phyloP scores from a whole-genome alignment of 2,113 vertebrate genomes.

The Syrmaticus mikado region DNA sequence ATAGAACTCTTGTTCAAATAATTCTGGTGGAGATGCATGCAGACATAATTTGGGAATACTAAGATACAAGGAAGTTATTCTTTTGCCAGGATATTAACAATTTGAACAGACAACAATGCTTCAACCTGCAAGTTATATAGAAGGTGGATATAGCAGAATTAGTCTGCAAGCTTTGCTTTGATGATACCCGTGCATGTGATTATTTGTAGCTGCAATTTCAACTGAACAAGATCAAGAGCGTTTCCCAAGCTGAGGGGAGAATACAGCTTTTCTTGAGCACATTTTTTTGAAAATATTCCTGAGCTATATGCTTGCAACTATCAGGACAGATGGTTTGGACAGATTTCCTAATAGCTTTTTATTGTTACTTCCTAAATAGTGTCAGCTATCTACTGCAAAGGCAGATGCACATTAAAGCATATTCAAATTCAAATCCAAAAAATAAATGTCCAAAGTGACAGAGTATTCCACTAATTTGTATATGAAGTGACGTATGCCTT shows the following conservation, averaged over 20 bases:
- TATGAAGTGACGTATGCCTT: background rate
- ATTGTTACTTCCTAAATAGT: background rate
- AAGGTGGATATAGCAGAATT: background rate
- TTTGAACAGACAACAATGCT: background rate
- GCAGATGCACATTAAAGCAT: background rate
- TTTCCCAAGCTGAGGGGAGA: background rate
- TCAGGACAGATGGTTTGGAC: background rate
- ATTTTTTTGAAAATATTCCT: background rate
- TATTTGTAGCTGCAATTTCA: background rate
- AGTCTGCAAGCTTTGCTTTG: background rate
- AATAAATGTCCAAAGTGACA: background rate
- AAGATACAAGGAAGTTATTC: background rate
- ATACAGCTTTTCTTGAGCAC: background rate
- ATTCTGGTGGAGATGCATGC: background rate
- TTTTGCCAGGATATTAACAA: background rate
- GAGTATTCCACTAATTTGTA: background rate
- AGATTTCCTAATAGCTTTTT: background rate
- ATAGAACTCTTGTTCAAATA: background rate
- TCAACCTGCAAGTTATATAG: background rate
- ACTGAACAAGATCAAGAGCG: background rate
- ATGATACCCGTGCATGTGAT: accelerated
- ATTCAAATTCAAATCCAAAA: background rate
- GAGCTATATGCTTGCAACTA: background rate
- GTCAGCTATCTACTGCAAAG: background rate
- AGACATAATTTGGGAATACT: background rate